Conservation (phyloP, 2,113 vertebrate species). For the Gasterosteus aculeatus region DNA sequence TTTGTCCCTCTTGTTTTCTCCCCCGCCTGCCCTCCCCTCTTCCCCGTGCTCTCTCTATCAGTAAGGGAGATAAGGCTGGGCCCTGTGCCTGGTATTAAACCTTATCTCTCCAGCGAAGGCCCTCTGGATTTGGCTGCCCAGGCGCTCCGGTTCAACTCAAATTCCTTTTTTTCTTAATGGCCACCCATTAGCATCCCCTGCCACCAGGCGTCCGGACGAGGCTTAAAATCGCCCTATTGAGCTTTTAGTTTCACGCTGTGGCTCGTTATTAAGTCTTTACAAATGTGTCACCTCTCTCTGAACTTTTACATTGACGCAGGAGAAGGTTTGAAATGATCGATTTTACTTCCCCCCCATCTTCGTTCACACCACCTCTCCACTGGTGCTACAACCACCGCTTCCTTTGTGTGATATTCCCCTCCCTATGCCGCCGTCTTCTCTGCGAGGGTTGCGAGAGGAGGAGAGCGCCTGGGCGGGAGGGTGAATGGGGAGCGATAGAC, state of each 20-base stretch:
- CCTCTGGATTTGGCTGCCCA: slow-evolving; percentile 73
- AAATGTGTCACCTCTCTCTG: slow-evolving; percentile 14
- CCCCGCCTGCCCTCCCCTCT: slow-evolving; percentile 43
- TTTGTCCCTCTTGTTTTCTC: slow-evolving; percentile 76
- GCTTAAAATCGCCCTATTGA: slow-evolving; percentile 19
- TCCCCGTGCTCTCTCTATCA: slow-evolving; percentile 69
- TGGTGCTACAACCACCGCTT: slow-evolving; percentile 44
- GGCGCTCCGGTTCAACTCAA: slow-evolving; percentile 68
- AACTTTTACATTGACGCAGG: slow-evolving; percentile 43
- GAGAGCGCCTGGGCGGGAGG: slow-evolving; percentile 28
- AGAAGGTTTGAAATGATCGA: slow-evolving; percentile 47
- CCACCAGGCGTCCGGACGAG: slow-evolving; percentile 39
- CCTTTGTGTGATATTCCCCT: slow-evolving; percentile 76
- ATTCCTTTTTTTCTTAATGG: slow-evolving; percentile 71
- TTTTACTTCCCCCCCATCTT: slow-evolving; percentile 23
- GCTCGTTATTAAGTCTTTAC: slow-evolving; percentile 20
- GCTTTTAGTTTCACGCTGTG: slow-evolving; percentile 13
- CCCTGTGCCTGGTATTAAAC: slow-evolving; percentile 76
- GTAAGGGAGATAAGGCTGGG: slow-evolving; percentile 73
- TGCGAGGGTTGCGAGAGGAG: slow-evolving; percentile 52
- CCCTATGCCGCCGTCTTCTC: slow-evolving; percentile 67
- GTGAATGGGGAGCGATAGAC: slow-evolving; percentile 50
- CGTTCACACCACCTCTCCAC: slow-evolving; percentile 18
- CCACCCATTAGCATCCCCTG: slow-evolving; percentile 69
- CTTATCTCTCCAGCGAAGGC: slow-evolving; percentile 78